Evolutionary conservation across 1,140 invertebrate genomes (phyloP), one percentile per base, ranked within the genome.

Genomic region (Zaprionus tsacasi): DNA sequence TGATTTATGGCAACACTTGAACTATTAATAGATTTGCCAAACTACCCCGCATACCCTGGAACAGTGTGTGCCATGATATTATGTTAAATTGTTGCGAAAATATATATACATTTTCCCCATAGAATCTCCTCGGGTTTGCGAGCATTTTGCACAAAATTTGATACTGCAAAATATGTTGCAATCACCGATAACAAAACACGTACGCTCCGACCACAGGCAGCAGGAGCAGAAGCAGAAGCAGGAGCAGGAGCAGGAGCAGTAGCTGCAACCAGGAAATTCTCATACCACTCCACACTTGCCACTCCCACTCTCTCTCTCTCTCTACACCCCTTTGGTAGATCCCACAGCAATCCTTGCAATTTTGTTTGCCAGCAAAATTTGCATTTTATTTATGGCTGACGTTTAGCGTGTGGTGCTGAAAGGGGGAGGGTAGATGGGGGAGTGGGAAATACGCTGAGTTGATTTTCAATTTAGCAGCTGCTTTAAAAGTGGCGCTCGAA

Each of bases 321-420:
- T 35, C 17, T 40, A n/a, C 36, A 6, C 50, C 6, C 59, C 5
- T 15, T 30, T 40, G 13, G 12, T 40, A 25, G 52, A 59, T 60
- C 57, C 38, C 65, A 61, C 33, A 56, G 71, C 65, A 74, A 68
- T 54, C 66, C 57, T 60, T 82, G 83, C 83, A 82, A 87, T 87
- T 87, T 88, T 79, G 73, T 87, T 87, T 79, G 58, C 55, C 13
- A 33, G 63, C 60, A 75, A 77, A 77, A 70, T 88, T 80, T 71
- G 73, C 83, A 80, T 82, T 82, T 87, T 87, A 87, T 87, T 87
- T 87, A 87, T 87, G 83, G 77, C 83, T 72, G 72, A 88, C 83
- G 83, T 88, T 87, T 88, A 87, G 79, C 65, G 65, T 70, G 70
- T 58, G 70, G 45, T 58, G 52, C 50, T 43, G 27, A 38, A 57